phyloP scores from a whole-genome alignment of 2,797 vertebrate species.

The Crossoptilon crossoptilon region DNA sequence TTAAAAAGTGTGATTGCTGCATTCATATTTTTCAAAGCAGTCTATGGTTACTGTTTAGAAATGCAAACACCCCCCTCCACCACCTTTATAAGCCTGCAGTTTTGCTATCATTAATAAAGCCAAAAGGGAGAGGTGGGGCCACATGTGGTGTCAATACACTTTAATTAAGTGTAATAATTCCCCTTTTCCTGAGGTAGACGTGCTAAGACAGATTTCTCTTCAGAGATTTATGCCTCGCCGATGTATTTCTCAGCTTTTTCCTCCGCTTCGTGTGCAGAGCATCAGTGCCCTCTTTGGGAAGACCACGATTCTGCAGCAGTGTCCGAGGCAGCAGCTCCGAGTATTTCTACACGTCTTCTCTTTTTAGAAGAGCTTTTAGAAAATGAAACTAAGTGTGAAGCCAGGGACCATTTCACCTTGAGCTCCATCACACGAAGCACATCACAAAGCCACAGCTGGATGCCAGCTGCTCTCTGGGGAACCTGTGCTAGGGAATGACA shows the following conservation, averaged over 20 bases:
- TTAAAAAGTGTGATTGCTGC: slow-evolving; percentile 2
- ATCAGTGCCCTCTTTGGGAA: slow-evolving; percentile 88
- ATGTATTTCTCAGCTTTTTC: neutral
- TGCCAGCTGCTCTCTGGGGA: neutral
- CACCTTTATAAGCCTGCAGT: slow-evolving; percentile 45
- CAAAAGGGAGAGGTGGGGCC: slow-evolving; percentile 75
- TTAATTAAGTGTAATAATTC: slow-evolving; percentile 92
- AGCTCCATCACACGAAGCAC: neutral
- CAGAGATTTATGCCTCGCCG: slow-evolving; percentile 69
- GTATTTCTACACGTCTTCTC: neutral
- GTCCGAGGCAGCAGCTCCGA: neutral
- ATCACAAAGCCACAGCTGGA: neutral
- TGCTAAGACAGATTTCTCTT: slow-evolving; percentile 80
- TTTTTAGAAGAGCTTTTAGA: neutral
- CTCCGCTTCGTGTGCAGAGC: slow-evolving; percentile 65
- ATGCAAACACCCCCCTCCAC: neutral
- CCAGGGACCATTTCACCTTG: neutral
- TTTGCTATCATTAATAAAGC: slow-evolving; percentile 78
- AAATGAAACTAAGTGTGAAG: neutral
- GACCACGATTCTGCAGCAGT: neutral
- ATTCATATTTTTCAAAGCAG: slow-evolving; percentile 4
- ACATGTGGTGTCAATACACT: slow-evolving; percentile 89
- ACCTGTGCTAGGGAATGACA: fast-evolving
- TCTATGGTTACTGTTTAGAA: neutral
- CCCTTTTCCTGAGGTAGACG: slow-evolving; percentile 88